Evolutionary conservation across 2,113 vertebrate genomes (phyloP).

Genomic region (Dunckerocampus dactyliophorus): DNA sequence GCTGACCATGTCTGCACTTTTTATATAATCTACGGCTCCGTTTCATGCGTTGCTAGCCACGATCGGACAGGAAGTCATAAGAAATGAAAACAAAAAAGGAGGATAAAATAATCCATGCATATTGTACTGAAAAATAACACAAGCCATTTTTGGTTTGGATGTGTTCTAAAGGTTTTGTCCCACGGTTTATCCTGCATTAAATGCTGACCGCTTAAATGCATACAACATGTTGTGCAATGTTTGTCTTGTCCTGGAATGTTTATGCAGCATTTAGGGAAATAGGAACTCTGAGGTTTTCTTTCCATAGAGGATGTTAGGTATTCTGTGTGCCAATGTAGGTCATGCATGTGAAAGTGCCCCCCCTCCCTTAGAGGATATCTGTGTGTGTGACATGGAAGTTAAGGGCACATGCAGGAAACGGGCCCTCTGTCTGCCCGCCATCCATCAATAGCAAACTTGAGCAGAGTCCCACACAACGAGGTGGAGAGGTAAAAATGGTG

Average conservation of each 20-base stretch:
- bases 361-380: slow-evolving; percentile 57
- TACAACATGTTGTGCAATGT: no score
- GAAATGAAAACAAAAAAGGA: neutral
- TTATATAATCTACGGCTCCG: slow-evolving; percentile 7
- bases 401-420: slow-evolving; percentile 62
- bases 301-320: slow-evolving; percentile 25
- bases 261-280: neutral
- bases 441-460: slow-evolving; percentile 37
- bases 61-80: slow-evolving; percentile 39
- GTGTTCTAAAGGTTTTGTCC: no score
- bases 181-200: no score
- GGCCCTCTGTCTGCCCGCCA: slow-evolving; percentile 32
- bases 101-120: no score
- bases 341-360: slow-evolving; percentile 26
- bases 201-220: no score
- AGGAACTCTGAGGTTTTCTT: slow-evolving; percentile 1
- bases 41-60: slow-evolving; percentile 29
- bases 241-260: neutral
- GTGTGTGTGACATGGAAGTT: slow-evolving; percentile 60
- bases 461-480: slow-evolving; percentile 7
- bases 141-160: no score
- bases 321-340: slow-evolving; percentile 13
- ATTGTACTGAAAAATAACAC: no score
- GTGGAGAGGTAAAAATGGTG: slow-evolving; percentile 3
- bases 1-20: neutral